Evolutionary conservation across 2,113 vertebrate species (phyloP), one percentile per base, ranked within the genome.

Genomic region (Felis chaus): DNA sequence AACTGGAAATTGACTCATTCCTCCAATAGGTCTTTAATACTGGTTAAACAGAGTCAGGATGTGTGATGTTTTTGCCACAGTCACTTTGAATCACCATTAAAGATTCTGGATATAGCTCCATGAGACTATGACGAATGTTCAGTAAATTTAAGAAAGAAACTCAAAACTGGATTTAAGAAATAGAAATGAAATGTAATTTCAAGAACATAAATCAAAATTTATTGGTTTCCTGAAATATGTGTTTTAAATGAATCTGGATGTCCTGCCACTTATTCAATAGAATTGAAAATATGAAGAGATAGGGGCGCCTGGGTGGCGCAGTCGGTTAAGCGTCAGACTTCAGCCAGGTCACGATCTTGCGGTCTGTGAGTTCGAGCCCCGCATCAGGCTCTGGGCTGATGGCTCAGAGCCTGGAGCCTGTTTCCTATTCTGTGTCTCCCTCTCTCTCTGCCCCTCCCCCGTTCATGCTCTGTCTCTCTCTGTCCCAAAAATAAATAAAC

Each of bases 101-200:
- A 85, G 23, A 53, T 19, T 68, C 5, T 89, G 33, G 13, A 3
- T 31, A 2, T 61, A 7, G 2, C 18, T 93, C 74, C 7, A n/a
- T 39, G n/a, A 93, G 61, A 78, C 63, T 71, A 88, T 69, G 93
- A 94, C 81, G 29, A 76, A 85, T 93, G 57, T 15, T 92, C 31
- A 73, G 14, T 76, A 84, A 92, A 88, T 36, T 66, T 92, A 82
- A 95, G 85, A 96, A 96, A 71, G 63, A 92, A 97, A 83, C 69
- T 96, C 31, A 86, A 84, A 96, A 89, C 48, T 81, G 73, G 73
- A 95, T 94, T 93, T 87, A 89, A 97, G 83, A 92, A 1, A 29
- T 29, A 50, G 21, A 68, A 96, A 87, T 82, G 31, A 87, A 93
- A 92, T 92, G 18, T 21, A 68, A 89, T 94, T 97, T 97, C 45